Base-by-base conservation (phyloP, 2,888 invertebrate species). In the Drosophila borealis region DNA sequence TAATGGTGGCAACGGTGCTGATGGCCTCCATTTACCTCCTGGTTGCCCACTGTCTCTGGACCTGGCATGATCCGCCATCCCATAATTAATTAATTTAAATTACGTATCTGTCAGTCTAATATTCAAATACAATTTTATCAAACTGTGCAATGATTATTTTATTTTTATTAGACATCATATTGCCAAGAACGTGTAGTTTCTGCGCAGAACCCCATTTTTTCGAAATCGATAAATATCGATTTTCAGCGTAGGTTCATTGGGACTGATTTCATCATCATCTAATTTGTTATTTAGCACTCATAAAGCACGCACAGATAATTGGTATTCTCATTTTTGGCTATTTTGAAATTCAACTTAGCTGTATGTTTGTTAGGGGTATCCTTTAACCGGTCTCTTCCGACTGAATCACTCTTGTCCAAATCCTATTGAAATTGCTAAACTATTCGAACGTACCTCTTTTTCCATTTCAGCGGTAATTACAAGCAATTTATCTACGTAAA, bases 1-100 rank as follows among this genome's bases (percentile, higher is more conserved):
- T 97, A 54, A 96, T 96, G 95, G 85, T 97, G 0, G 93, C 95
- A 0, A 96, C 96, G 54, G 93, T 96, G 0, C 37, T 94, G 0
- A 93, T 95, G 0, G 94, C 95, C 0, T 94, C 95, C 0, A 91
- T 93, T 0, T 97, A 97, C 90, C 92, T 97, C 2, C 87, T 96
- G 39, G 62, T 96, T 0, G 95, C 95, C 54, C 97, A 97, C 84
- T 94, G 95, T n/a, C 90, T 93, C 0, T 93, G 95, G 39, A 90
- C 92, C 10, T 96, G 96, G 96, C 95, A 96, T n/a, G 17, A 56
- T 19, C 1, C 25, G 11, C n/a, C 19, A 13, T 5, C n/a, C 36
- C 0, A 17, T 14, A 13, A 36, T 36, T 11, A 36, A 33, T 9
- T 33, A 8, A 33, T 33, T 33, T 36, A 4, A 36, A 39, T 39